Base-by-base conservation (phyloP, 2,113 vertebrate genomes). In the Eublepharis macularius region DNA sequence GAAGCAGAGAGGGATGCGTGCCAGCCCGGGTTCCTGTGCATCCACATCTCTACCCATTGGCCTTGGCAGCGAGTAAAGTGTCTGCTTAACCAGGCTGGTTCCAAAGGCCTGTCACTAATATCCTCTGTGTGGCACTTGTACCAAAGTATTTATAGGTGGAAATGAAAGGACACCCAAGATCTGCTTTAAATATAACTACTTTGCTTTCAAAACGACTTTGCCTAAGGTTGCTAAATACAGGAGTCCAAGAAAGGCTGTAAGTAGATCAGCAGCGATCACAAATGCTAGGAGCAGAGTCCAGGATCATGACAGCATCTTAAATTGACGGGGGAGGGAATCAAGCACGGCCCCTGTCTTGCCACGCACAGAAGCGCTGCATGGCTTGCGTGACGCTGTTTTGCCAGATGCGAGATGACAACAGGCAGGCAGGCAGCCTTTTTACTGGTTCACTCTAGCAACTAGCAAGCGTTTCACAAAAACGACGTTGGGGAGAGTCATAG, bases 301-400 rank as follows among this genome's bases (percentile, higher is more conserved):
- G 6, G 6, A 13, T 11, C 24, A n/a, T n/a, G 14, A 80, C 1
- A 45, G 36, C 39, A 63, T 65, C 39, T 43, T 43, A 39, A 60
- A 39, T 8, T 14, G 60, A 1, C 19, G n/a, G 34, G 19, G 4
- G 13, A 32, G 47, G 69, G 4, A 88, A 86, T 1, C 0, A 3
- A 85, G 36, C 34, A 11, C 11, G 24, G 4, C 3, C 21, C 49
- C 85, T 36, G 32, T 79, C 32, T 21, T 74, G 26, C 73, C 82
- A 24, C 41, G n/a, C n/a, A 47, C 36, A 68, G 29, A 49, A 29
- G 63, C 36, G 78, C 65, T 66, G 29, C 1, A 2, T 1, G 85
- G 32, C 74, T 84, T 32, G 72, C 36, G 51, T 24, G 49, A 51
- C 10, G 45, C 21, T 9, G 32, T 73, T n/a, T 29, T 26, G 49